A percentile compares a stretch with the other conserved stretches of the same genome.
Conservation (phyloP, 1,140 invertebrate species). For the Scaptomyza graminum region DNA sequence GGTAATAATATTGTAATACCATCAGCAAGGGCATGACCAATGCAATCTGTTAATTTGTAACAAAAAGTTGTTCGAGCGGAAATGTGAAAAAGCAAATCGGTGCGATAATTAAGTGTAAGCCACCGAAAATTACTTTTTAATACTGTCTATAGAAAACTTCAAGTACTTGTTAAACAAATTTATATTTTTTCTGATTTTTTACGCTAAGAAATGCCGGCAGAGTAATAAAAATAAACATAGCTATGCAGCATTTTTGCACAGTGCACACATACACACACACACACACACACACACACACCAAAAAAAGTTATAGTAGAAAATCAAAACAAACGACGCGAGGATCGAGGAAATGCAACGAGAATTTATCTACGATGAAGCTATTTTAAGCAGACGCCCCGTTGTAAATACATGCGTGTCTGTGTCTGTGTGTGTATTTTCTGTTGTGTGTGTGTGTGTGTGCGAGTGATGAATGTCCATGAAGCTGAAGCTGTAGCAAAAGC, state of each 20-base stretch:
- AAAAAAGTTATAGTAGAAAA: constrained; percentile 63
- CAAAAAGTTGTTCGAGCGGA: constrained; percentile 11
- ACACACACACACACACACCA: constrained; percentile 38
- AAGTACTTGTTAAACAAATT: not conserved
- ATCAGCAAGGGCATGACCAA: not conserved
- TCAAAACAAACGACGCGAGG: constrained; percentile 50
- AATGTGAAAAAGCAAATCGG: constrained; percentile 10
- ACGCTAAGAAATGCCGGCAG: not conserved
- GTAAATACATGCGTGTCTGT: constrained; percentile 7
- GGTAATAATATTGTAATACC: not conserved
- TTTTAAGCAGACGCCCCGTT: constrained; percentile 42
- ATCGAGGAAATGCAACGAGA: constrained; percentile 78
- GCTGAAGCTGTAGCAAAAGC: not conserved
- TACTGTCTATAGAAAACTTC: not conserved
- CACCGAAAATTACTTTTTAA: not conserved
- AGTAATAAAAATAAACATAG: not conserved
- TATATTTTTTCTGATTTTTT: not conserved
- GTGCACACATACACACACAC: constrained; percentile 1
- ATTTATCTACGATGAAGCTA: constrained; percentile 73
- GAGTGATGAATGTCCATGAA: constrained; percentile 3
- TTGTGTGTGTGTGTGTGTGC: not conserved
- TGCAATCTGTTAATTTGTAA: constrained; percentile 8
- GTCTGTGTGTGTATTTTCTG: too few relatives aligned
- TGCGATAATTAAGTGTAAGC: constrained; percentile 11
- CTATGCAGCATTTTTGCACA: not conserved